Evolutionary conservation across 2,113 vertebrate species (phyloP), one percentile per base, ranked within the genome.

Genomic region (Macroglossus sobrinus): DNA sequence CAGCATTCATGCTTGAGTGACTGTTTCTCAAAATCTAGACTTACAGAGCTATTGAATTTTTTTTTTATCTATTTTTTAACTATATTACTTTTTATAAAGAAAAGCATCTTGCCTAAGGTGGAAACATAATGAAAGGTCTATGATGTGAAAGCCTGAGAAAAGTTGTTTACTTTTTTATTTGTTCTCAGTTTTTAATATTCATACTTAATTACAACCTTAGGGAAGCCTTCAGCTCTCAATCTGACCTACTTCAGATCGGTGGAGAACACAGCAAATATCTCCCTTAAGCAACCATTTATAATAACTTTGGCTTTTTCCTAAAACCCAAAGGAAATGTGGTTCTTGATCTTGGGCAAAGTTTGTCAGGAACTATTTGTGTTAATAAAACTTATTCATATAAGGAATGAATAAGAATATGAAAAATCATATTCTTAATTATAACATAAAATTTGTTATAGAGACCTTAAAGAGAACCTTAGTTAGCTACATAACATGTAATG

Each of bases 171-270:
- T 86, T 93, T 89, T 90, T 63, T 38, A 82, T 84, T 91, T 89
- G 33, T 72, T 91, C 57, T 95, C 22, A 2, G 14, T 66, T 87
- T 95, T 93, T 66, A 92, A 91, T 94, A 95, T 97, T 97, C 89
- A 94, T 94, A 71, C 61, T 97, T 97, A 95, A 96, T 96, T 94
- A 94, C 33, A 92, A 89, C 91, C 95, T 89, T 26, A 96, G 95
- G 97, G 97, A 94, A 93, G 57, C 38, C 81, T 86, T 86, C 47
- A 55, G 80, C 61, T 82, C 72, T 95, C 81, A 74, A 35, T 91
- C 33, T 93, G 88, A 93, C 88, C 87, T 90, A 96, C 68, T 97
- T 96, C 76, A 80, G 92, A 92, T 95, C 81, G 63, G 47, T 35
- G 43, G 80, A 94, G 61, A 91, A 94, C 87, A 89, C 15, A 94